These are phyloP conservation scores for Drosophila malerkotliana DNA, from an alignment of 1,140 invertebrate genomes.

Conservation along the genomic window DNA sequence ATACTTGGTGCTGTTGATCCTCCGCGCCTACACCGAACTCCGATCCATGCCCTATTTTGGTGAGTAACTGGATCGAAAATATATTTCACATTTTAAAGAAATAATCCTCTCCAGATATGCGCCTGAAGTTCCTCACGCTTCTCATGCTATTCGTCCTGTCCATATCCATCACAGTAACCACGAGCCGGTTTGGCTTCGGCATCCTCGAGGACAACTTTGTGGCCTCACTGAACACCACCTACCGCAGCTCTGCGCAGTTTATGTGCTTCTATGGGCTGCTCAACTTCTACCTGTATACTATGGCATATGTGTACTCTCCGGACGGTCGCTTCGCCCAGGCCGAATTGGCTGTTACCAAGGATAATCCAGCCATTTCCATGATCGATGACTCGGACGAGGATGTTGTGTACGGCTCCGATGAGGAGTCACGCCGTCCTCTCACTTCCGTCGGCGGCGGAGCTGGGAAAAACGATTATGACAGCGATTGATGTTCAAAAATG, in stretches of 20 bases:
- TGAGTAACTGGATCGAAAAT: conserved; percentile 84
- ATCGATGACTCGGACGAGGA: conserved; percentile 99
- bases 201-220: conserved; percentile 97
- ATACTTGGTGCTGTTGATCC: conserved; percentile 92
- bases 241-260: conserved; percentile 96
- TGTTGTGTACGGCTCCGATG: conserved; percentile 97
- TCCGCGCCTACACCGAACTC: conserved; percentile 96
- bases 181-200: conserved; percentile 93
- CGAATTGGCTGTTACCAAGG: conserved; percentile 96
- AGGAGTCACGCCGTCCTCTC: conserved; percentile 91
- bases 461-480: conserved; percentile 88
- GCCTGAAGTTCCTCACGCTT: conserved; percentile 95
- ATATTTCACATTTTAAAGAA: neutral
- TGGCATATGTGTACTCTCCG: conserved; percentile 97
- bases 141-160: conserved; percentile 92
- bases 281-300: conserved; percentile 96
- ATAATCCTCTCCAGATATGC: conserved; percentile 88
- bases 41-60: conserved; percentile 98
- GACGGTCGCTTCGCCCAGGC: conserved; percentile 90
- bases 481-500: conserved; percentile 86
- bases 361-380: conserved; percentile 99
- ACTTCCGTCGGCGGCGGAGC: conserved; percentile 83
- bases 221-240: conserved; percentile 92
- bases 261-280: conserved; percentile 97
- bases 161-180: conserved; percentile 91